phyloP scores from a whole-genome alignment of 2,797 vertebrate genomes.

The Acestrorhynchus altus region DNA sequence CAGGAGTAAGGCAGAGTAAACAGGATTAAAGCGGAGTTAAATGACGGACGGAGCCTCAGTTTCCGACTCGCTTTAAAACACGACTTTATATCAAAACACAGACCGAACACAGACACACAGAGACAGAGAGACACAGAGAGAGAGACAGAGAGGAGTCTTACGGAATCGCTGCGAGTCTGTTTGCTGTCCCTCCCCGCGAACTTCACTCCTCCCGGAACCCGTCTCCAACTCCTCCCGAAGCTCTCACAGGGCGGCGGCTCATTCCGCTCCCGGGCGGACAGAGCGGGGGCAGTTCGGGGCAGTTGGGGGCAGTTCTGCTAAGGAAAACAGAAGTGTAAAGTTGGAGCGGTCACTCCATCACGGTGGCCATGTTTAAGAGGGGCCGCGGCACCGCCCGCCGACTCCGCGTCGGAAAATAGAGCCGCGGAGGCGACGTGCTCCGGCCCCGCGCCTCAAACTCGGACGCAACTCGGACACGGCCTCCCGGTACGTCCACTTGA shows the following conservation, averaged over 20 bases:
- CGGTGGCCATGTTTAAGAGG: conserved; percentile 87
- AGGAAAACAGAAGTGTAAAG: conserved; percentile 78
- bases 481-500: neutral
- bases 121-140: neutral
- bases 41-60: no score
- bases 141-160: conserved; percentile 67
- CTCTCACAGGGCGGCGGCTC: conserved; percentile 67
- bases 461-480: neutral
- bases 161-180: conserved; percentile 79
- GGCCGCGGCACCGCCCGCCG: conserved; percentile 83
- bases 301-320: no score
- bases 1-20: no score
- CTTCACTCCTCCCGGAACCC: conserved; percentile 75
- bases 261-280: no score
- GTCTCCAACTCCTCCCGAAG: conserved; percentile 68
- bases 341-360: conserved; percentile 84
- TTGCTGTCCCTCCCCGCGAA: conserved; percentile 74
- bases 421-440: conserved; percentile 55
- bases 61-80: no score
- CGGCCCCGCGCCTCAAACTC: neutral
- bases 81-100: no score
- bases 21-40: no score
- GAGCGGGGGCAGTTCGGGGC: no score
- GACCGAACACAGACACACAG: no score
- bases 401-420: conserved; percentile 77